Evolutionary conservation across 2,797 vertebrate genomes (phyloP), one percentile per base, ranked within the genome.

Genomic region (Rhincodon typus): DNA sequence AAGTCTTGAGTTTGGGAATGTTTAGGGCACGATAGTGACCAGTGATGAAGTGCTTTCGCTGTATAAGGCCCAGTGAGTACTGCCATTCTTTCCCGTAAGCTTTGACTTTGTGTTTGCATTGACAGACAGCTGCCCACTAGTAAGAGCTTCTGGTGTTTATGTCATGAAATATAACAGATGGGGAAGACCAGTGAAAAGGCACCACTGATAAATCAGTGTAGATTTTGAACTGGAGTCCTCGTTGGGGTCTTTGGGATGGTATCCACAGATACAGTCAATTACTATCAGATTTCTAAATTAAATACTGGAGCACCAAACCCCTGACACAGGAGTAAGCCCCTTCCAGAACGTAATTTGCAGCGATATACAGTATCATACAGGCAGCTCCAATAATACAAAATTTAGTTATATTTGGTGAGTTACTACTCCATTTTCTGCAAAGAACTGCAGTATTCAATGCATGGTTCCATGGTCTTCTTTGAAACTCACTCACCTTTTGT

Each of bases 1-100:
- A 74, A 74, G 94, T 34, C 42, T 72, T 72, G 72, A 4, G 27
- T 77, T 77, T 53, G 30, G 94, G 94, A 53, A 74, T 74, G 69
- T 50, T 57, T 53, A n/a, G 94, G 69, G 46, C 77, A 95, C 94
- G 5, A 13, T 46, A 17, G 94, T 95, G 46, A 50, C 69, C 46
- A 95, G 70, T n/a, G 94, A 95, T 95, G 94, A 95, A 95, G 94
- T 95, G 94, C 94, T 95, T 95, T 77, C 70, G 72, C 70, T 95
- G 94, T n/a, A 77, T 95, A 8, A 74, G 30, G 70, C 94, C 94
- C 46, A 77, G 94, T 95, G 46, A 95, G 94, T 95, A 95, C 46
- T 70, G 69, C 38, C 6, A n/a, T 91, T 91, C 88, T 38, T 94
- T 72, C 50, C 42, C 46, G 17, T 94, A n/a, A 94, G 42, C 27